Base-by-base conservation (phyloP, 1,140 invertebrate genomes). In the Theocolax elegans region DNA sequence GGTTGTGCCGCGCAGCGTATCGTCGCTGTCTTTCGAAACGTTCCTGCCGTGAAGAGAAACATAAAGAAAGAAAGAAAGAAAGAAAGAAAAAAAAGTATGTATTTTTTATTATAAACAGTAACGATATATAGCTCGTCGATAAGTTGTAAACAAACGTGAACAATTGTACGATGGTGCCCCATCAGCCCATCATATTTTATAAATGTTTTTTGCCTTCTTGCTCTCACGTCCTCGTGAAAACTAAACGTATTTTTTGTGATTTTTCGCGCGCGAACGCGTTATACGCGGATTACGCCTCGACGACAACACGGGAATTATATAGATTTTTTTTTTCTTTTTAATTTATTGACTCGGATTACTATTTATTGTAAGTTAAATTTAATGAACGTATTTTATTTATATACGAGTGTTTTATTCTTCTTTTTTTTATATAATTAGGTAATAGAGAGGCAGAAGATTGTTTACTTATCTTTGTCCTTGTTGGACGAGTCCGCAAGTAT, bases 41-140 rank as follows among this genome's bases (percentile, higher is more conserved):
- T 73, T 75, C 60, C 73, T 72, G 66, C 49, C 71, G 64, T 73
- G 62, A 74, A n/a, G n/a, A n/a, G n/a, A n/a, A n/a, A n/a, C n/a
- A n/a, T n/a, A n/a, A n/a, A n/a, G n/a, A n/a, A n/a, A n/a, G n/a
- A n/a, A n/a, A n/a, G n/a, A n/a, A n/a, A n/a, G n/a, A n/a, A n/a
- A n/a, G n/a, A n/a, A n/a, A n/a, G n/a, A n/a, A n/a, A n/a, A n/a
- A n/a, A 62, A 62, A 38, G 17, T 10, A 60, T 35, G 21, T 69
- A 68, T 69, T 69, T 62, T 68, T 54, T 51, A 69, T 63, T 46
- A 62, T 40, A 17, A 31, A 62, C 60, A 69, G 25, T 3, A 12
- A 60, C 23, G 9, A 23, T 6, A 35, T 9, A 25, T 68, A 68
- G 46, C 53, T 63, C 35, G 38, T 62, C 31, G 17, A 38, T 64